Conservation (phyloP, 2,113 vertebrate genomes). For the Planiliza haematocheilus region DNA sequence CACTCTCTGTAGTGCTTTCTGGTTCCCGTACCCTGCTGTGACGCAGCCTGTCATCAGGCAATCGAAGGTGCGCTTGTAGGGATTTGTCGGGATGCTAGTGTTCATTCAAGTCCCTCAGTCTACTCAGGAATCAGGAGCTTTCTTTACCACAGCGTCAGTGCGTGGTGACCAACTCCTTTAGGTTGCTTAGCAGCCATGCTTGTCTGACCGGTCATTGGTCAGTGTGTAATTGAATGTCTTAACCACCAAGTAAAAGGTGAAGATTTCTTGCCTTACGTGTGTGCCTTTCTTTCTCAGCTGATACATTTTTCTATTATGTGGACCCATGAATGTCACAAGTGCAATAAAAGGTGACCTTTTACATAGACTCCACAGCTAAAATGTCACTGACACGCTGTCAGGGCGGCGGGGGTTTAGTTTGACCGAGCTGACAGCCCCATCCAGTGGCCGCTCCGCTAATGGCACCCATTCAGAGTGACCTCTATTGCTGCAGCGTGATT, state of each 20-base stretch:
- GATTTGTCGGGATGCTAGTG: no score
- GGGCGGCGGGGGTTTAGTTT: not conserved
- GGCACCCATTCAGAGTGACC: constrained; percentile 32
- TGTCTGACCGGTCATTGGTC: not conserved
- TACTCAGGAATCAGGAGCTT: no score
- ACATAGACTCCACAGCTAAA: not conserved
- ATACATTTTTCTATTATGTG: not conserved
- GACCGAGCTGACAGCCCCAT: constrained; percentile 21
- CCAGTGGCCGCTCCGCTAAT: constrained; percentile 31
- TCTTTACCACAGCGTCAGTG: no score
- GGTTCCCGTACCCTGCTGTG: no score
- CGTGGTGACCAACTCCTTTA: no score
- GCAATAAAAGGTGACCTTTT: constrained; percentile 1
- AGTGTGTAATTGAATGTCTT: not conserved
- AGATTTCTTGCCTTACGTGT: not conserved
- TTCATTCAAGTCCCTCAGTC: no score
- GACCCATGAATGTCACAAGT: not conserved
- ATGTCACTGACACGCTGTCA: not conserved
- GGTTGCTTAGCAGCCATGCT: not conserved
- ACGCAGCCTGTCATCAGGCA: no score
- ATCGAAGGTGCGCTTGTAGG: no score
- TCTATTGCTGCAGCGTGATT: constrained; percentile 46
- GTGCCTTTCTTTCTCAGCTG: not conserved
- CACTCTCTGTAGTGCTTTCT: no score
- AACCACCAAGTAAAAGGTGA: not conserved